Base-by-base conservation (phyloP, 2,113 vertebrate species). In the Eudyptes chrysolophus region DNA sequence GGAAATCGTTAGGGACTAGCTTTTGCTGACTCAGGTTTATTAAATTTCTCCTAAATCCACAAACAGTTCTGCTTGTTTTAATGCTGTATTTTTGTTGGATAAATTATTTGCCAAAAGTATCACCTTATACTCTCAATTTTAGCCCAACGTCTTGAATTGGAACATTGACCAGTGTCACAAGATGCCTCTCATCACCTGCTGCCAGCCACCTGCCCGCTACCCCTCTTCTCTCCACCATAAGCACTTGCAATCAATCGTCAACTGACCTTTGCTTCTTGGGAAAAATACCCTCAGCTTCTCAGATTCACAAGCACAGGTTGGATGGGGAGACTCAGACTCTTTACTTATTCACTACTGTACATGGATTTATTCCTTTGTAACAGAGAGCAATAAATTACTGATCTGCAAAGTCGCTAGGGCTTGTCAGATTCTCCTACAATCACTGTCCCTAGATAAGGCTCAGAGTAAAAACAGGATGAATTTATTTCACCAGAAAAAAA, bases 301-400 rank as follows among this genome's bases (percentile, higher is more conserved):
- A 71, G 70, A 42, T 38, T 77, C 75, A 51, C 25, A 70, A 84
- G 76, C 54, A 44, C 1, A 4, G 11, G 36, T 7, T 70, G 86
- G 34, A 57, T 14, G 64, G 46, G 62, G 71, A 1, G 2, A 29
- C 64, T 55, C 65, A 34, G 69, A 48, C 34, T 74, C 70, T 72
- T 65, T 92, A 38, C 78, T 94, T 90, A 64, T 60, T 85, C 48
- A 74, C 61, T 69, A 9, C 65, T 55, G 16, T 34, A 71, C 4
- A 1, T 10, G 69, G 87, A 94, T 94, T 89, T 89, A 94, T 68
- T 42, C 91, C 87, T 96, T 84, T 78, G 84, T 60, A 84, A 89
- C 65, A 71, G 78, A 94, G 84, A 91, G 49, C 81, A 87, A 93
- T 93, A 51, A 91, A 97, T 84, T 62, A 48, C 42, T 58, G 72